Conservation (phyloP, 2,888 invertebrate genomes). For the Tachina grossa region DNA sequence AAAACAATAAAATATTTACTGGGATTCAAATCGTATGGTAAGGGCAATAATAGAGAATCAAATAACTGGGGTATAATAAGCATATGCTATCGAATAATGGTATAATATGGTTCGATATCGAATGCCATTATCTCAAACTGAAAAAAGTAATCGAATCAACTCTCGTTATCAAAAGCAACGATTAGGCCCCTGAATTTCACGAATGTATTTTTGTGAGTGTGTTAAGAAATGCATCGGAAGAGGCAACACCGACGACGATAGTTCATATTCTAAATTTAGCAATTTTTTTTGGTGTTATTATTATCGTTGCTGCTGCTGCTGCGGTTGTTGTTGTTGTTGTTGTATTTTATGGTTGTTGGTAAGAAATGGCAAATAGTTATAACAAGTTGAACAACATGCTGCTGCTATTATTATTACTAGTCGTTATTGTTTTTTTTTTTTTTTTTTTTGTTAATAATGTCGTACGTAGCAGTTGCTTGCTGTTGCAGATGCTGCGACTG, state of each 20-base stretch:
- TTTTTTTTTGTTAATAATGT: conserved; percentile 28
- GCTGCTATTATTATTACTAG: conserved; percentile 49
- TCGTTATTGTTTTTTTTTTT: conserved; percentile 26
- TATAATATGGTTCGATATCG: no score
- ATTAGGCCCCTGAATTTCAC: neutral
- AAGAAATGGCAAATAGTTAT: conserved; percentile 69
- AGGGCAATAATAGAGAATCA: no score
- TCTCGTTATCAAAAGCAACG: no score
- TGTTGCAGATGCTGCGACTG: conserved; percentile 36
- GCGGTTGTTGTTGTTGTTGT: conserved; percentile 28
- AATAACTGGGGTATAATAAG: no score
- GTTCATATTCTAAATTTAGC: conserved; percentile 69
- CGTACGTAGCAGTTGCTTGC: conserved; percentile 30
- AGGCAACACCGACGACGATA: conserved; percentile 54
- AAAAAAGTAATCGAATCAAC: no score
- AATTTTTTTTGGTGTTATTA: conserved; percentile 40
- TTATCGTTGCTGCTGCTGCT: neutral
- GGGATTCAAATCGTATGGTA: no score
- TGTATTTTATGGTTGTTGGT: conserved; percentile 27
- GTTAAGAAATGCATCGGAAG: conserved; percentile 40
- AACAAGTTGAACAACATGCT: conserved; percentile 65
- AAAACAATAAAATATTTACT: no score
- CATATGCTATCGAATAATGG: no score
- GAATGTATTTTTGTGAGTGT: conserved; percentile 37
- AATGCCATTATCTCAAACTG: no score